phyloP scores from a whole-genome alignment of 2,113 vertebrate species.

The Thalassoma bifasciatum region DNA sequence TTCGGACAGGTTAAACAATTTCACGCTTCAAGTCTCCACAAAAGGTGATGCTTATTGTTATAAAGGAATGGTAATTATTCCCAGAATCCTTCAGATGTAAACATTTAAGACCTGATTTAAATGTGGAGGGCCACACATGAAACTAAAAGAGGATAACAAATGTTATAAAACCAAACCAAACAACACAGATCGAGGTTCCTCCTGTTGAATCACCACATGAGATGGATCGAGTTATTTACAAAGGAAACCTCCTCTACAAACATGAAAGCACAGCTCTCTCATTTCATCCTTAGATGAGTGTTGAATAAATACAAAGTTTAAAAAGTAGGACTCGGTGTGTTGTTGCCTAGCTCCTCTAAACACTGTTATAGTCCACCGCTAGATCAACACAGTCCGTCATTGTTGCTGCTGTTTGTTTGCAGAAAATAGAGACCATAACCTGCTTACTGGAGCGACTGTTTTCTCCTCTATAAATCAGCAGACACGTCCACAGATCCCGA shows the following conservation, averaged over 20 bases:
- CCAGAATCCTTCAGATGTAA: slow-evolving; percentile 19
- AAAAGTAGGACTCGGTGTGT: slow-evolving; percentile 26
- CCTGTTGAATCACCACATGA: slow-evolving; percentile 4
- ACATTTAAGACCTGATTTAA: not conserved
- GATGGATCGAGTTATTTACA: slow-evolving; percentile 9
- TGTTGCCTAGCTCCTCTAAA: slow-evolving; percentile 27
- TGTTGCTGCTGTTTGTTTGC: not conserved
- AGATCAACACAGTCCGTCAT: slow-evolving; percentile 42
- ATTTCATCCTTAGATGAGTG: slow-evolving; percentile 17
- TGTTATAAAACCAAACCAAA: slow-evolving; percentile 15
- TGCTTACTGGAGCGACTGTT: not conserved
- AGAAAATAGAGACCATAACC: slow-evolving; percentile 14
- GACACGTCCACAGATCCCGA: not conserved
- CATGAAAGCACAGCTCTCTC: slow-evolving; percentile 32
- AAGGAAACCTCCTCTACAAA: slow-evolving; percentile 32
- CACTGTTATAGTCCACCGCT: slow-evolving; percentile 13
- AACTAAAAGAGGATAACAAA: slow-evolving; percentile 9
- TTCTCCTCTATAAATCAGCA: slow-evolving; percentile 29
- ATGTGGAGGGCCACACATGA: slow-evolving; percentile 7
- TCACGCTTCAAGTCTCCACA: slow-evolving; percentile 8
- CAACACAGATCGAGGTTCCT: slow-evolving; percentile 4
- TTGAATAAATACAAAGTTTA: slow-evolving; percentile 46
- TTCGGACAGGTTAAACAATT: slow-evolving; percentile 3
- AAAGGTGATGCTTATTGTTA: slow-evolving; percentile 36
- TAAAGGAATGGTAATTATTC: slow-evolving; percentile 13